Conservation (phyloP, 2,888 invertebrate genomes). For the Calameuta idolon region DNA sequence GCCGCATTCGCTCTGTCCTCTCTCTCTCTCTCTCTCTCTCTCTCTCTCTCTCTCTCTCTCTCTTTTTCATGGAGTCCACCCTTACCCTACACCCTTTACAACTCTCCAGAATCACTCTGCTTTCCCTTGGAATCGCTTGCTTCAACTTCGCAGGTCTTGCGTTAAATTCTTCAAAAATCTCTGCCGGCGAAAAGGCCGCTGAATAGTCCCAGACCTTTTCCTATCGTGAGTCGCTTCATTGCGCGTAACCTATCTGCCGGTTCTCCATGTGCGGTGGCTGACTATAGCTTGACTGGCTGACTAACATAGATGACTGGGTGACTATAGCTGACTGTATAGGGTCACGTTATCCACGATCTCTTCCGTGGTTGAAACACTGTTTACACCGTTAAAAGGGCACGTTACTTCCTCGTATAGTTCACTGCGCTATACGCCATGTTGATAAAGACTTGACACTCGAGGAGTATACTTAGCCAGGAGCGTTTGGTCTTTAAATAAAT, state of each 20-base stretch:
- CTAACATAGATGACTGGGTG: neutral
- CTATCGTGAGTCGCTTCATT: neutral
- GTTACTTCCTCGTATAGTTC: neutral
- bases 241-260: neutral
- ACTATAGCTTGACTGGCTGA: neutral
- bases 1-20: neutral
- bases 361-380: neutral
- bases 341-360: neutral
- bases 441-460: neutral
- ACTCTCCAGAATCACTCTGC: neutral
- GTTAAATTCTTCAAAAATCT: neutral
- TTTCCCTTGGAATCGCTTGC: too few relatives aligned
- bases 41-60: too few relatives aligned
- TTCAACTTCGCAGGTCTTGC: neutral
- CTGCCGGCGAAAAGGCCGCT: neutral
- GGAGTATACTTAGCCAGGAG: neutral
- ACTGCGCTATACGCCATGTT: neutral
- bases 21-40: too few relatives aligned
- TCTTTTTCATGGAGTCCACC: neutral
- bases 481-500: constrained; percentile 22
- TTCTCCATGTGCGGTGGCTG: neutral
- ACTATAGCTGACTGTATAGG: neutral
- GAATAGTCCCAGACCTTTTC: neutral
- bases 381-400: neutral
- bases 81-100: neutral